phyloP scores from a whole-genome alignment of 2,113 vertebrate species.

The Cochlearius cochlearius region DNA sequence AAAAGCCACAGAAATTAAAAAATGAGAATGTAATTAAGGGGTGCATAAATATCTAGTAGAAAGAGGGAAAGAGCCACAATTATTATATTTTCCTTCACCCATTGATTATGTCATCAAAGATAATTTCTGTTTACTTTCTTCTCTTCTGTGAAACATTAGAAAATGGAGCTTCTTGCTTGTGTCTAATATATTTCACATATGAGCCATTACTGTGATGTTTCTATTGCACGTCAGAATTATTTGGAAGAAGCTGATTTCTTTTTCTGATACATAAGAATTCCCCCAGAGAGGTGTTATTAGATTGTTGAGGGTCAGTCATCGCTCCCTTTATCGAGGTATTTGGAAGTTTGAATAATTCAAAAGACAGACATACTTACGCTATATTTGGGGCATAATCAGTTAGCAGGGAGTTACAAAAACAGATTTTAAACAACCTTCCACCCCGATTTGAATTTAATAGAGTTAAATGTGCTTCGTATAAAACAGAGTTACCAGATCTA shows the following conservation, averaged over 20 bases:
- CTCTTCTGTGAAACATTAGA: slow-evolving; percentile 29
- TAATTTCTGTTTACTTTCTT: slow-evolving; percentile 60
- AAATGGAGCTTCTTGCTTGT: slow-evolving; percentile 11
- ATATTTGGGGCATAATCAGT: neutral
- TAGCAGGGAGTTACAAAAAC: neutral
- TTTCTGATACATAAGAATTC: neutral
- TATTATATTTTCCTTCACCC: slow-evolving; percentile 55
- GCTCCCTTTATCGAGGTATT: neutral
- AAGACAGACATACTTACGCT: neutral
- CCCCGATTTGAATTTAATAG: neutral
- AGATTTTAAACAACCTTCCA: neutral
- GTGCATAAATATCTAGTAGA: slow-evolving; percentile 27
- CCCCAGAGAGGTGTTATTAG: neutral
- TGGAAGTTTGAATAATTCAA: neutral
- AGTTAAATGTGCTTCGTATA: neutral
- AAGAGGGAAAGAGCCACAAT: slow-evolving; percentile 21
- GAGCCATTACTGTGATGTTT: neutral
- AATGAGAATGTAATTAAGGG: slow-evolving; percentile 48
- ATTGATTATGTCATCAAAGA: slow-evolving; percentile 51
- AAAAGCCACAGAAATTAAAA: slow-evolving; percentile 57
- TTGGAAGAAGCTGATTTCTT: neutral
- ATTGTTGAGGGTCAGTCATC: neutral
- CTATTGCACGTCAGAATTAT: neutral
- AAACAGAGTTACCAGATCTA: neutral
- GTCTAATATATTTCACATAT: neutral